These are phyloP conservation scores for Synergus japonicus DNA, from an alignment of 2,888 invertebrate species.

Conservation along the genomic window DNA sequence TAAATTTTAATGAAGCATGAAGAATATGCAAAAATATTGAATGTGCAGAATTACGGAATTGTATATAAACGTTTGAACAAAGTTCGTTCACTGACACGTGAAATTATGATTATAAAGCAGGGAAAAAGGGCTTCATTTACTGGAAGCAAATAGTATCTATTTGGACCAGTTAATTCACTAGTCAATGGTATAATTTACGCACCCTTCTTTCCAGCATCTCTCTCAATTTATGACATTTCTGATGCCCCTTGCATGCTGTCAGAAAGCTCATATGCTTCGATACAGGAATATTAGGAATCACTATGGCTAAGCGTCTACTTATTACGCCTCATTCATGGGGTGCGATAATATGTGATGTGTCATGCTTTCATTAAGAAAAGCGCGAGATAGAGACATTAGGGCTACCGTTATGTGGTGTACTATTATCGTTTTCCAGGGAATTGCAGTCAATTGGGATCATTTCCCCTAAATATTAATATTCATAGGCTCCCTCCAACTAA, in stretches of 20 bases:
- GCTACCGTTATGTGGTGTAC: background rate
- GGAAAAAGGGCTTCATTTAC: background rate
- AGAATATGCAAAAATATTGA: no score
- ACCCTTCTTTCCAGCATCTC: conserved; percentile 22
- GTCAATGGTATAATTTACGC: conserved; percentile 31
- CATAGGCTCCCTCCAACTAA: conserved; percentile 10
- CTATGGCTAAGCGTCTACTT: conserved; percentile 55
- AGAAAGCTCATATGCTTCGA: conserved; percentile 49
- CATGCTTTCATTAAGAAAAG: conserved; percentile 40
- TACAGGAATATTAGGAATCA: conserved; percentile 56
- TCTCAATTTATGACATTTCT: conserved; percentile 41
- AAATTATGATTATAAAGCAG: background rate
- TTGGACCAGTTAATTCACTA: conserved; percentile 34
- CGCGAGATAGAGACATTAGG: conserved; percentile 37
- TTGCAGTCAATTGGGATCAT: conserved; percentile 31
- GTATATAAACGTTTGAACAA: no score
- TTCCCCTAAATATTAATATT: conserved; percentile 37
- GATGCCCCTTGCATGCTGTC: conserved; percentile 17
- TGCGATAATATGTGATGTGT: conserved; percentile 48
- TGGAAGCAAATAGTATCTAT: conserved; percentile 11
- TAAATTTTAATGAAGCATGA: no score
- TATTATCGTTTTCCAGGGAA: conserved; percentile 36
- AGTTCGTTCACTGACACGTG: no score
- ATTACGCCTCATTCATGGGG: conserved; percentile 58
- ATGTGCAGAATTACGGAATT: no score